A percentile compares a stretch with the other conserved stretches of the same genome.
Evolutionary conservation across 2,113 vertebrate species (phyloP).

Genomic region (Motacilla alba): DNA sequence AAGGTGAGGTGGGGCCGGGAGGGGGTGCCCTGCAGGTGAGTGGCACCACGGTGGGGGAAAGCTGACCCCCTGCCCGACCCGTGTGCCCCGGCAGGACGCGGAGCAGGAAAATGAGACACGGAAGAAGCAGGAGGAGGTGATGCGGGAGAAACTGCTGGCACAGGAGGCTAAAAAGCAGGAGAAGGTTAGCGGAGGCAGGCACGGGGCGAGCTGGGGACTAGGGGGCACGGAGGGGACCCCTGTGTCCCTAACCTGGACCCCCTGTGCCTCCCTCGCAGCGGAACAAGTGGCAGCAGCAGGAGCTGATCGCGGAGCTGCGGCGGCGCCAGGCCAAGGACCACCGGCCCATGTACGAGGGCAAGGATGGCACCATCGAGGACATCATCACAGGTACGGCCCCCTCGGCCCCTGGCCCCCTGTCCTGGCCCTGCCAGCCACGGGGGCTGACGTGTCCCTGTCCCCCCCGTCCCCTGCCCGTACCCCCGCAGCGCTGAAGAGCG

Average conservation of each 20-base stretch:
- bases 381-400: constrained; percentile 89
- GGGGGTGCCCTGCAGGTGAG: rapidly evolving
- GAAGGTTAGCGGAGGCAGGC: constrained; percentile 73
- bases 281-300: constrained; percentile 91
- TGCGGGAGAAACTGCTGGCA: constrained; percentile 91
- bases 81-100: constrained; percentile 76
- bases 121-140: constrained; percentile 92
- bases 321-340: constrained; percentile 93
- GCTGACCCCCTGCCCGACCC: neutral
- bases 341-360: constrained; percentile 93
- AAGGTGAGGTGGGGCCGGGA: constrained; percentile 75
- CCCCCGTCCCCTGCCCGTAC: neutral
- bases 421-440: neutral
- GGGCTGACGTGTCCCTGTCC: constrained; percentile 61
- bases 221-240: neutral
- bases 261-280: constrained; percentile 70
- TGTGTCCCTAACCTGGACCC: neutral
- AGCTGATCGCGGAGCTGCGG: constrained; percentile 90
- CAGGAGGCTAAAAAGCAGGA: constrained; percentile 95
- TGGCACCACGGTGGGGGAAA: rapidly evolving
- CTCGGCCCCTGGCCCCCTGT: neutral
- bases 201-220: rapidly evolving
- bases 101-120: constrained; percentile 88
- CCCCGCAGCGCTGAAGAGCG: constrained; percentile 93
- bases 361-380: constrained; percentile 95